These are phyloP conservation scores for Hedychridium roseum DNA, from an alignment of 2,888 invertebrate genomes.

Conservation along the genomic window DNA sequence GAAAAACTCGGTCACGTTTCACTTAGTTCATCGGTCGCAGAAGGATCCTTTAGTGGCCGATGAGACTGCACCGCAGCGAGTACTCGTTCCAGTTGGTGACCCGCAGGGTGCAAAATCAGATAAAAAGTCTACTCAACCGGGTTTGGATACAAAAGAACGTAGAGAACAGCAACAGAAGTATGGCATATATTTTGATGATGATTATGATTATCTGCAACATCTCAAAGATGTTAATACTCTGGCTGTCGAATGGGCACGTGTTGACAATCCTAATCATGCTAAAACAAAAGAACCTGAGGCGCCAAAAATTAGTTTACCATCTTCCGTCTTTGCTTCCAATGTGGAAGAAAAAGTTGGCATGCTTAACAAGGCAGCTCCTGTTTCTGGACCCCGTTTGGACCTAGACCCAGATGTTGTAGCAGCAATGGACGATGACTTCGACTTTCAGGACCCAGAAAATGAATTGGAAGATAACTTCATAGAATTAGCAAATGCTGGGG, in stretches of 20 bases:
- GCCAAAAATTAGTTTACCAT: conserved; percentile 73
- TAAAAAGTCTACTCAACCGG: conserved; percentile 24
- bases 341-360: conserved; percentile 87
- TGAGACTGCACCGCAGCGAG: conserved; percentile 87
- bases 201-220: conserved; percentile 95
- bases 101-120: conserved; percentile 36
- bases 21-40: conserved; percentile 92
- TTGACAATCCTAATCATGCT: conserved; percentile 46
- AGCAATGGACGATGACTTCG: conserved; percentile 92
- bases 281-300: conserved; percentile 49
- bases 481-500: conserved; percentile 75
- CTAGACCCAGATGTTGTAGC: conserved; percentile 93
- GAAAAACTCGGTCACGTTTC: conserved; percentile 90
- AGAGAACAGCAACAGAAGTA: conserved; percentile 81
- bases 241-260: conserved; percentile 67
- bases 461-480: conserved; percentile 93
- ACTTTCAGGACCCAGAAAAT: conserved; percentile 84
- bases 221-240: conserved; percentile 72
- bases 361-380: conserved; percentile 81
- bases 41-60: conserved; percentile 90
- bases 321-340: conserved; percentile 87
- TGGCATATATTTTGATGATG: conserved; percentile 94
- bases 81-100: conserved; percentile 72
- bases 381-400: conserved; percentile 72
- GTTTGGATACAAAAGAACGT: conserved; percentile 65